Base-by-base conservation (phyloP, 2,113 vertebrate genomes). In the Aldabrachelys gigantea region DNA sequence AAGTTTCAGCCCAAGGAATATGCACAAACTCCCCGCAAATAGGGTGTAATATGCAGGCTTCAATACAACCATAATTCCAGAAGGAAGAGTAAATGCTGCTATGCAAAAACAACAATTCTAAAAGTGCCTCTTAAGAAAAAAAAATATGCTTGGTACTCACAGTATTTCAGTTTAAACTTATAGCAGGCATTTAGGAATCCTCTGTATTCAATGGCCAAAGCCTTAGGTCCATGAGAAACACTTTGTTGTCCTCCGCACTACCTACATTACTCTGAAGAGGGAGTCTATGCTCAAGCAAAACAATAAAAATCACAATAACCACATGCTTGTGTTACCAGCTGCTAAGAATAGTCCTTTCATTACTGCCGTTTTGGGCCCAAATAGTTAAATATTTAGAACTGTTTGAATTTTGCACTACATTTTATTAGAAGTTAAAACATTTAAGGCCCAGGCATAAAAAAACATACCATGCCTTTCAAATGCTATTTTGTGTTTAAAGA, bases 181-280 rank as follows among this genome's bases (percentile, higher is more conserved):
- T 14, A 9, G 17, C 11, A 27, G 49, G 52, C 65, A 52, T 54
- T 62, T 2, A 3, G 6, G 10, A 76, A 84, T 53, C 8, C 0
- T 3, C 35, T 0, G 41, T 31, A 22, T 72, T 80, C 80, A n/a
- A 38, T n/a, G 65, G 38, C 49, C 84, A 59, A 57, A 88, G 3
- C 14, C 54, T 5, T 8, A 7, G 1, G 65, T 4, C 82, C 44
- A 9, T 0, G 81, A 35, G 11, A 87, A 8, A 4, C 5, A 5
- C 76, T 69, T 69, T n/a, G 62, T 19, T 6, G 4, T 19, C 56
- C n/a, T 3, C 82, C 98, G 98, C 98, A 98, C 88, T 98, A 98
- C 98, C 97, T 10, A 27, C 49, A 21, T 72, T 10, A 19, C 96
- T 93, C 98, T 98, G 98, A 97, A 98, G 98, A 98, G 98, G 98